phyloP scores from a whole-genome alignment of 2,888 invertebrate species.

The Schrankia costaestrigalis region DNA sequence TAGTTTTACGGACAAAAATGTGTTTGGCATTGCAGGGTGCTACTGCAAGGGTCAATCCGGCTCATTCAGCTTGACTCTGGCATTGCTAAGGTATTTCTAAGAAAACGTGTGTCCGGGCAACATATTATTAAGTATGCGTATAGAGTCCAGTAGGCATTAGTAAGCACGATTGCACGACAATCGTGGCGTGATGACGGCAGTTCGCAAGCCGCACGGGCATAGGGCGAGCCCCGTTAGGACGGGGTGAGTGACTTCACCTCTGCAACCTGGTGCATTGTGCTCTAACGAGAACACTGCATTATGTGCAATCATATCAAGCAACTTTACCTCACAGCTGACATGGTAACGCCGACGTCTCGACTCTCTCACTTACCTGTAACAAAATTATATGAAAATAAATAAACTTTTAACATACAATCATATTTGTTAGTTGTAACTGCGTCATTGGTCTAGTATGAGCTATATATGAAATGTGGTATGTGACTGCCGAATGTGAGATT shows the following conservation, averaged over 20 bases:
- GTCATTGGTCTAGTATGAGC: no score
- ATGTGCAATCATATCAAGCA: slow-evolving; percentile 66
- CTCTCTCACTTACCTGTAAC: slow-evolving; percentile 62
- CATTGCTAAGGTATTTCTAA: slow-evolving; percentile 22
- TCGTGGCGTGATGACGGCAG: slow-evolving; percentile 66
- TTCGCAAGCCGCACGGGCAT: slow-evolving; percentile 55
- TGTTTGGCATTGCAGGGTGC: no score
- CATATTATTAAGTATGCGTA: slow-evolving; percentile 51
- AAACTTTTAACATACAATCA: no score
- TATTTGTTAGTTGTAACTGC: no score
- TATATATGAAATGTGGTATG: no score
- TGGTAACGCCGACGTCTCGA: slow-evolving; percentile 5
- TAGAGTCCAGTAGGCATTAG: slow-evolving; percentile 64
- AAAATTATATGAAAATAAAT: slow-evolving; percentile 28
- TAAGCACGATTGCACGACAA: slow-evolving; percentile 66
- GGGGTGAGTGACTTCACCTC: slow-evolving; percentile 77
- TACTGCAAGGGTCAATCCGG: no score
- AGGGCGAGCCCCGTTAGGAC: slow-evolving; percentile 78
- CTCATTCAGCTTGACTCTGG: no score
- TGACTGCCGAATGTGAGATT: no score
- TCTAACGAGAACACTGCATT: slow-evolving; percentile 76
- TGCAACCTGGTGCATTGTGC: slow-evolving; percentile 80
- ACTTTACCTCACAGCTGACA: no score
- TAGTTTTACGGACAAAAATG: no score
- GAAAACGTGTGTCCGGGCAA: slow-evolving; percentile 40